Conservation (phyloP, 2,888 invertebrate genomes). For the Leistus spinibarbis region DNA sequence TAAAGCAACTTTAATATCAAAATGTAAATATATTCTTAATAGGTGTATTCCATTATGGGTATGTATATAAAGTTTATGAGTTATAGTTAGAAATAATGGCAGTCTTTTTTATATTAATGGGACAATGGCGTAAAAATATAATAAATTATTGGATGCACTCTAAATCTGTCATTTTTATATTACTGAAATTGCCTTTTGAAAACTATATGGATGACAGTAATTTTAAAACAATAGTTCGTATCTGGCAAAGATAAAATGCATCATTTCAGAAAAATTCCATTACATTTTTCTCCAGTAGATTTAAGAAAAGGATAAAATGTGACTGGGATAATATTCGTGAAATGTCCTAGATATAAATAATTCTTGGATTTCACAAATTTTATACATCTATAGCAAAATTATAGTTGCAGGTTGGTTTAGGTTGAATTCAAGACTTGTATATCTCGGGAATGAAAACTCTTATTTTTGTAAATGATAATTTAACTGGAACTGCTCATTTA, state of each 20-base stretch:
- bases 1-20: too few species aligned
- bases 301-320: neutral
- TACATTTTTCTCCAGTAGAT: neutral
- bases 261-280: neutral
- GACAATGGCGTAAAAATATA: neutral
- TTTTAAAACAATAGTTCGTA: neutral
- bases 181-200: neutral
- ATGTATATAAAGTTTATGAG: neutral
- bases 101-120: neutral
- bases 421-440: too few species aligned
- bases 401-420: too few species aligned
- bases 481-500: too few species aligned
- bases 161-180: neutral
- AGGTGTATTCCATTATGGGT: neutral
- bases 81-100: neutral
- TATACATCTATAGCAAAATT: too few species aligned
- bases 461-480: too few species aligned
- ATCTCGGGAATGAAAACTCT: too few species aligned
- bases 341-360: too few species aligned
- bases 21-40: too few species aligned
- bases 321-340: too few species aligned
- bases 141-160: neutral
- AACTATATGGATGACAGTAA: neutral
- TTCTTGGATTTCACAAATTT: too few species aligned
- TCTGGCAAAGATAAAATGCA: neutral